A percentile compares a stretch with the other conserved stretches of the same genome.
Evolutionary conservation across 1,140 invertebrate genomes (phyloP).

Genomic region (Druon quercuslanigerum): DNA sequence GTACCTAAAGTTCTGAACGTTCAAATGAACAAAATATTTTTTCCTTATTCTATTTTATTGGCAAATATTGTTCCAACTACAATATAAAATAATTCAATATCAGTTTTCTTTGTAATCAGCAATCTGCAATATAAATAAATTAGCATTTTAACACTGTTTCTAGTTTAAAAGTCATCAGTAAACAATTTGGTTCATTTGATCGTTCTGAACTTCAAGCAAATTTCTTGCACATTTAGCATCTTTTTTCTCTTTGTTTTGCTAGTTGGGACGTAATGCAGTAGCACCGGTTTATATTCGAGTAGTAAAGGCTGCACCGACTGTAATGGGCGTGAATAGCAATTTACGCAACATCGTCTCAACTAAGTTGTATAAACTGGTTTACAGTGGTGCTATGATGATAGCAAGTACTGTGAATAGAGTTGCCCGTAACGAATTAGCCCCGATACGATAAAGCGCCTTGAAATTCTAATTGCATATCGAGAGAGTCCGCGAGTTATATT

Average conservation of each 20-base stretch:
- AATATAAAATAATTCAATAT: too few relatives aligned
- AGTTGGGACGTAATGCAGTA: neutral
- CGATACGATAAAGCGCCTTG: conserved; percentile 16
- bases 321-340: conserved; percentile 30
- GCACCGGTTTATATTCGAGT: conserved; percentile 5
- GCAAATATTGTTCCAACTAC: too few relatives aligned
- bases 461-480: conserved; percentile 19
- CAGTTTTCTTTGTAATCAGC: too few relatives aligned
- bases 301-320: conserved; percentile 8
- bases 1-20: too few relatives aligned
- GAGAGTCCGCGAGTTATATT: conserved; percentile 14
- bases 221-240: neutral
- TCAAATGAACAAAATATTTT: too few relatives aligned
- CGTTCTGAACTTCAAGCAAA: neutral
- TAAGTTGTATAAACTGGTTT: conserved; percentile 26
- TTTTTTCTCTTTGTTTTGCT: neutral
- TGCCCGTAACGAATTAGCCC: conserved; percentile 20
- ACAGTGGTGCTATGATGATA: conserved; percentile 19
- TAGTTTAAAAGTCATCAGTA: too few relatives aligned
- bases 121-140: too few relatives aligned
- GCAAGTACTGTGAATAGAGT: conserved; percentile 18
- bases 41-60: too few relatives aligned
- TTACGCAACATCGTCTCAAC: conserved; percentile 30
- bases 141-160: too few relatives aligned
- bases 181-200: too few relatives aligned